Conservation (phyloP, 2,888 invertebrate genomes). For the Lissocephala sabroskyi region DNA sequence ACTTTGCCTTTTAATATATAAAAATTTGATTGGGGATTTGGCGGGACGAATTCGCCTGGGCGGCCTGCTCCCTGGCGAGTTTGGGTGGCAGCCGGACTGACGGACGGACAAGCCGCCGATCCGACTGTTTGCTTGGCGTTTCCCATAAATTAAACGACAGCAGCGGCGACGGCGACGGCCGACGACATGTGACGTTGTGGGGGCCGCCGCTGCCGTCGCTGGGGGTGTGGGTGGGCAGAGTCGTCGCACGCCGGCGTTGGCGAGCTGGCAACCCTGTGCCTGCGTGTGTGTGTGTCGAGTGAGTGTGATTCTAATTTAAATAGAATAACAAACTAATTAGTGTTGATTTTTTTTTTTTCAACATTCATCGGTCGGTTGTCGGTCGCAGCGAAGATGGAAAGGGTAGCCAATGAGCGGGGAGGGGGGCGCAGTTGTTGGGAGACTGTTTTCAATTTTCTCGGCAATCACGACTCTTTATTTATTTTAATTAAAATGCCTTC, state of each 20-base stretch:
- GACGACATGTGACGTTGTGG: not conserved
- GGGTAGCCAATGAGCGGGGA: too few relatives aligned
- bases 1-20: too few relatives aligned
- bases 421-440: not conserved
- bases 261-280: not conserved
- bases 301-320: conserved; percentile 27
- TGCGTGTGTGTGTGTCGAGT: conserved; percentile 19
- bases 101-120: too few relatives aligned
- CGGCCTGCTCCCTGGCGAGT: not conserved
- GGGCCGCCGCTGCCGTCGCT: not conserved
- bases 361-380: too few relatives aligned
- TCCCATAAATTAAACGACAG: conserved; percentile 7
- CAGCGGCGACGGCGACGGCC: not conserved
- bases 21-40: too few relatives aligned
- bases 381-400: too few relatives aligned
- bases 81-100: too few relatives aligned
- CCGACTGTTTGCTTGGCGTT: not conserved
- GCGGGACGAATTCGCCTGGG: too few relatives aligned
- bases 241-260: not conserved
- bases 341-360: conserved; percentile 39
- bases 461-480: conserved; percentile 44
- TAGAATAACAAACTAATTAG: conserved; percentile 62
- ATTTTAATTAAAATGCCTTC: conserved; percentile 50
- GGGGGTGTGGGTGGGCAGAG: too few relatives aligned
- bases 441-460: conserved; percentile 11